Evolutionary conservation across 2,113 vertebrate genomes (phyloP), one percentile per base, ranked within the genome.

Genomic region (Mormoops blainvillei): DNA sequence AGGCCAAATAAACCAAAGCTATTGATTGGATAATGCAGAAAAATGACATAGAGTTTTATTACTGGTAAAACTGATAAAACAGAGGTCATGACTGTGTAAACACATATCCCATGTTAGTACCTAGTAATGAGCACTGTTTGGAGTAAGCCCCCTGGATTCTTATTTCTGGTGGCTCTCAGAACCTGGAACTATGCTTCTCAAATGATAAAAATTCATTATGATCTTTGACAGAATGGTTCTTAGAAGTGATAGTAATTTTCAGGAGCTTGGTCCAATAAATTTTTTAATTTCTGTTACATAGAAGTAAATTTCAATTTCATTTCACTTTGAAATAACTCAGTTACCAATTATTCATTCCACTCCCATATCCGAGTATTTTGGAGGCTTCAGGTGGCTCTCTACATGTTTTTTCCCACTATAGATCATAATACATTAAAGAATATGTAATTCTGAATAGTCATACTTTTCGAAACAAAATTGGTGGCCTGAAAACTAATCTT

Each of bases 261-360:
- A 78, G 43, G 28, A 92, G 6, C 4, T 81, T 90, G n/a, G 52
- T 19, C 22, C 85, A 63, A 87, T 45, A 36, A 2, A 24, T n/a
- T 28, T 45, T 38, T 48, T 31, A 56, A 80, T 68, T 78, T 89
- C 67, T 73, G 43, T 85, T 50, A 28, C 13, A 45, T 61, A 81
- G 22, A 89, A 92, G 58, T 81, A 82, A 70, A 83, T 80, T 92
- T 67, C 22, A 41, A 56, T 96, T 33, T 58, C 48, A 80, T 84
- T 65, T 31, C 50, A 38, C 6, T 94, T 94, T 58, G 81, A 91
- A 83, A 50, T 52, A 67, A 50, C 15, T 92, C 13, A 41, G 22
- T 80, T 80, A 65, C 36, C n/a, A 50, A 14, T 81, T 83, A 74
- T 68, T 92, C 38, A 81, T 5, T 28, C 31, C 15, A 45, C 85